Evolutionary conservation across 2,888 invertebrate species (phyloP), one percentile per base, ranked within the genome.

Genomic region (Chrysolina americana): DNA sequence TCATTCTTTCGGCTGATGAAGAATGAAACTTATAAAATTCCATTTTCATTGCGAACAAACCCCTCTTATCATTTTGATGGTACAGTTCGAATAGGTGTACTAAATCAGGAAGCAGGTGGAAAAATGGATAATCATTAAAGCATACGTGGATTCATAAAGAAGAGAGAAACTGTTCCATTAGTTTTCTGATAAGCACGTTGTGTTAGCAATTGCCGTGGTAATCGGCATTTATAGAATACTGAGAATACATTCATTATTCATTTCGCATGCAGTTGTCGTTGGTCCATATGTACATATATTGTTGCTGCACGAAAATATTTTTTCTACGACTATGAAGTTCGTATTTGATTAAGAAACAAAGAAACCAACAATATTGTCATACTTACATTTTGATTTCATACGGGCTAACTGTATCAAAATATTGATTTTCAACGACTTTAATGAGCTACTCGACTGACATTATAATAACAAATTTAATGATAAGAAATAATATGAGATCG

Each of bases 91-190:
- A 64, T 64, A 64, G 64, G 64, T 44, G 44, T 44, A 64, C 15
- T 64, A 64, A 64, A 64, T 64, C 64, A 64, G 44, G 64, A 64
- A 44, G 64, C 64, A 64, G 13, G 64, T 64, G 64, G 64, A 36
- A 64, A 64, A 64, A 64, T 64, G 44, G 41, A 44, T 64, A 17
- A 36, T 64, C 64, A 64, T 64, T 44, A 64, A 64, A 64, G 41
- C n/a, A 17, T 17, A 41, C 28, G 44, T 19, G 36, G 36, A 64
- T 44, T 64, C 44, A 64, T 64, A 19, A 41, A 44, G 44, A 41
- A 36, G 15, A 44, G 15, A 44, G 44, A 64, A 64, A 44, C 10
- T 21, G 11, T 41, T 64, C 21, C 41, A 64, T 64, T 23, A 17
- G 19, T 41, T 19, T 41, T 44, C 21, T 36, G 21, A 64, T 64